Conservation (phyloP, 2,888 invertebrate species). For the Drosophila colorata region DNA sequence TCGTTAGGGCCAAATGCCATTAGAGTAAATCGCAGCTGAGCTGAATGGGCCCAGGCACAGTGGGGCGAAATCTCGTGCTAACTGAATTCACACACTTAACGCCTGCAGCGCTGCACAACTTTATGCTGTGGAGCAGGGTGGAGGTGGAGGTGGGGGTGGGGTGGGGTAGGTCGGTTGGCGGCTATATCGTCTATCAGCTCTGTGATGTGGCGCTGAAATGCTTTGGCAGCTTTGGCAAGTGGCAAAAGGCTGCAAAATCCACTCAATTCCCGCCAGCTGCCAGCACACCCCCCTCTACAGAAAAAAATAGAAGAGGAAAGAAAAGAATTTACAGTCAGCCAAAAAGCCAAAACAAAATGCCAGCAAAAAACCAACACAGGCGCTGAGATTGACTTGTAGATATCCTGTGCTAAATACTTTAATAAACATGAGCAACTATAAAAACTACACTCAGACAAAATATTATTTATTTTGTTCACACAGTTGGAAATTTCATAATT, state of each 20-base stretch:
- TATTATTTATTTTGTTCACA: no score
- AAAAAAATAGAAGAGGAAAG: neutral
- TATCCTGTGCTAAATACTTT: no score
- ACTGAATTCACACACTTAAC: slow-evolving; percentile 78
- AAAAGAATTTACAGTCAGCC: slow-evolving; percentile 56
- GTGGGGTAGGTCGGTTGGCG: neutral
- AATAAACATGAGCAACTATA: no score
- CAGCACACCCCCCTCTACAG: neutral
- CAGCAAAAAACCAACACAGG: slow-evolving; percentile 11
- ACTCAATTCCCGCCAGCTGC: slow-evolving; percentile 55
- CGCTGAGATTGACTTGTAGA: no score
- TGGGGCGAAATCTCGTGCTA: slow-evolving; percentile 48
- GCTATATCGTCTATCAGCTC: slow-evolving; percentile 48
- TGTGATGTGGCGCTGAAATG: slow-evolving; percentile 54
- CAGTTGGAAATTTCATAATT: no score
- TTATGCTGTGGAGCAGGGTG: neutral
- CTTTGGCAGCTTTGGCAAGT: slow-evolving; percentile 61
- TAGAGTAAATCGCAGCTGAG: slow-evolving; percentile 69
- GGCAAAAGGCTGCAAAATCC: slow-evolving; percentile 56
- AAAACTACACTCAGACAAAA: no score
- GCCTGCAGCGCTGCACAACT: slow-evolving; percentile 59
- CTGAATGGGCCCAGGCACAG: slow-evolving; percentile 8
- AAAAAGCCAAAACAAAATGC: slow-evolving; percentile 58
- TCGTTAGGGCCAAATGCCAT: slow-evolving; percentile 64
- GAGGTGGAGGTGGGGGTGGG: no score